phyloP scores from a whole-genome alignment of 2,888 invertebrate species.

The Caenorhabditis sp. region DNA sequence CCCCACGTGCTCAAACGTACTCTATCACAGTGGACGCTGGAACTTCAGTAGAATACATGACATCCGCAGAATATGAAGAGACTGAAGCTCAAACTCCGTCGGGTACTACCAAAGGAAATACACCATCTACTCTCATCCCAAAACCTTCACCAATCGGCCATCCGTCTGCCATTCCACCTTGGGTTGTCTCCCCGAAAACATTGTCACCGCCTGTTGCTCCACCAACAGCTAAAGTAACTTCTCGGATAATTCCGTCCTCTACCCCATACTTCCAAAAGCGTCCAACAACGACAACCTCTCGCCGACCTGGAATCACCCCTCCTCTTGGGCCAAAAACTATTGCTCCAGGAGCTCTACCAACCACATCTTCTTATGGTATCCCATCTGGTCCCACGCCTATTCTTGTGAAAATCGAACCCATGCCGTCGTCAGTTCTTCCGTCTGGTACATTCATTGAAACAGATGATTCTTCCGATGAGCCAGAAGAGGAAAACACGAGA shows the following conservation, averaged over 20 bases:
- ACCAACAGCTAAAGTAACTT: conserved; percentile 20
- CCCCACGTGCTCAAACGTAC: not conserved
- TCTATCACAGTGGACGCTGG: not conserved
- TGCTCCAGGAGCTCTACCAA: conserved; percentile 13
- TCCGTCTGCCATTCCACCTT: conserved; percentile 32
- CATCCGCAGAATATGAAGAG: conserved; percentile 5
- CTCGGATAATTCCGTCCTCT: not conserved
- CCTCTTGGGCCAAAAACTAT: conserved; percentile 29
- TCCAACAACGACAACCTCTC: conserved; percentile 6
- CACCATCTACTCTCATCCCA: not conserved
- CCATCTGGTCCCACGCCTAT: conserved; percentile 38
- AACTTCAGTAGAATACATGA: conserved; percentile 3
- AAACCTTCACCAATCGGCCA: not conserved
- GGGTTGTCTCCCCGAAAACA: conserved; percentile 17
- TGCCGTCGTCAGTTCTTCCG: conserved; percentile 15
- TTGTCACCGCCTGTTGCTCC: conserved; percentile 36
- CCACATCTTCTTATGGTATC: not conserved
- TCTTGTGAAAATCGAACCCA: conserved; percentile 21
- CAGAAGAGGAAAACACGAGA: conserved; percentile 39
- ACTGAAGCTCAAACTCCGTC: not conserved
- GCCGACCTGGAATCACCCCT: conserved; percentile 41
- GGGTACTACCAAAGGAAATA: conserved; percentile 6
- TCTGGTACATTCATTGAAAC: conserved; percentile 28
- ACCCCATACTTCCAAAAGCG: not conserved
- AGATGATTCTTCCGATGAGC: conserved; percentile 40